These are phyloP conservation scores for Achroia grisella DNA, from an alignment of 1,140 invertebrate genomes.

Conservation along the genomic window DNA sequence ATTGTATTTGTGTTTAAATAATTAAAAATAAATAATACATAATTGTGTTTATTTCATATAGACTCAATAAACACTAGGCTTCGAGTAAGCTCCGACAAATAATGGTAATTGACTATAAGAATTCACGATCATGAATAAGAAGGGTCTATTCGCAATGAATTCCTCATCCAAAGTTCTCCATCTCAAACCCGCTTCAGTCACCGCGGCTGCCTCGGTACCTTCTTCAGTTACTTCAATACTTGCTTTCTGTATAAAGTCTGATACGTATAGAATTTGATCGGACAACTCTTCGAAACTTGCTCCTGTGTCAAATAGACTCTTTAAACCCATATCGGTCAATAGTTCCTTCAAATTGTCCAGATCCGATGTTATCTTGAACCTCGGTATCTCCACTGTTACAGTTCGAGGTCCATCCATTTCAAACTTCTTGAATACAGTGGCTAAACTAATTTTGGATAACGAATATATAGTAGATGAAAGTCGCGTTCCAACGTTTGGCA, in stretches of 20 bases:
- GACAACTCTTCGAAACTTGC: slow-evolving; percentile 79
- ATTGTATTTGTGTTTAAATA: too few species aligned
- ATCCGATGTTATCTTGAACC: slow-evolving; percentile 77
- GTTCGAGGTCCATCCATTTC: slow-evolving; percentile 38
- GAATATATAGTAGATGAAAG: slow-evolving; percentile 48
- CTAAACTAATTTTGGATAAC: slow-evolving; percentile 66
- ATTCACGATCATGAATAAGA: slow-evolving; percentile 71
- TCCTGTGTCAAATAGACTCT: slow-evolving; percentile 74
- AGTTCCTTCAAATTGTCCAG: slow-evolving; percentile 73
- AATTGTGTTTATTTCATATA: neutral
- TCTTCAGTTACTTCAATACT: slow-evolving; percentile 83
- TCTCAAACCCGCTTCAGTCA: slow-evolving; percentile 66
- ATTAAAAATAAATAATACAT: too few species aligned
- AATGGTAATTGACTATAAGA: slow-evolving; percentile 54
- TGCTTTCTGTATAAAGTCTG: slow-evolving; percentile 79
- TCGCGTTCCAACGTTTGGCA: slow-evolving; percentile 64
- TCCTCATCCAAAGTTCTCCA: slow-evolving; percentile 41
- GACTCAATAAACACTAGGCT: slow-evolving; percentile 23
- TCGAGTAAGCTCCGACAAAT: slow-evolving; percentile 66
- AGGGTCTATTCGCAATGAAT: slow-evolving; percentile 66
- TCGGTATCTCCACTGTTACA: slow-evolving; percentile 75
- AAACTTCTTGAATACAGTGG: slow-evolving; percentile 60
- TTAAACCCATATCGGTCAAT: slow-evolving; percentile 78
- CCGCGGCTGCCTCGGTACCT: slow-evolving; percentile 79
- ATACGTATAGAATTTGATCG: slow-evolving; percentile 67